These are phyloP conservation scores for Onychomys leucogaster DNA, from an alignment of 2,797 vertebrate genomes.

Conservation along the genomic window DNA sequence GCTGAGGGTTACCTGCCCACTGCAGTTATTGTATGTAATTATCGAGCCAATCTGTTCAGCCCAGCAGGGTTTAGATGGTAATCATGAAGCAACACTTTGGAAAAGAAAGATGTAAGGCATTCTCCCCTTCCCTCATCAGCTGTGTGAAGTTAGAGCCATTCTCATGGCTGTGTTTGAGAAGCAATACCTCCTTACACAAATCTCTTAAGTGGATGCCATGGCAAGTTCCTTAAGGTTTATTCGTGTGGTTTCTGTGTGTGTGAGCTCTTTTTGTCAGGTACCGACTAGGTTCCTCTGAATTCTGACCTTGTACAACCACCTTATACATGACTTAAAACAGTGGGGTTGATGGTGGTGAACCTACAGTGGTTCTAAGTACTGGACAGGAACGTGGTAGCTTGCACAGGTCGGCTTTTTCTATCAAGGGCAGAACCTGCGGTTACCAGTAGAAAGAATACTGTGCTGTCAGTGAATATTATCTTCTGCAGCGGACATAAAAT, in stretches of 20 bases:
- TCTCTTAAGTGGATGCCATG: constrained; percentile 5
- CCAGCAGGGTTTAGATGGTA: constrained; percentile 95
- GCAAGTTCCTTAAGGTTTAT: constrained; percentile 22
- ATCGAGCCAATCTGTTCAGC: constrained; percentile 99
- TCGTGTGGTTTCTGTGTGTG: constrained; percentile 28
- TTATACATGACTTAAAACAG: constrained; percentile 60
- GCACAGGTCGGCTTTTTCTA: not conserved
- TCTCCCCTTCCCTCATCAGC: constrained; percentile 85
- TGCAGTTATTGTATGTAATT: constrained; percentile 98
- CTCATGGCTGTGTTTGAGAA: constrained; percentile 76
- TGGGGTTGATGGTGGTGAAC: constrained; percentile 51
- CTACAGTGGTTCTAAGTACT: constrained; percentile 34
- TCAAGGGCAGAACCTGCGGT: constrained; percentile 57
- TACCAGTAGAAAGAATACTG: constrained; percentile 22
- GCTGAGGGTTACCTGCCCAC: constrained; percentile 96
- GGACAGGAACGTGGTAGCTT: constrained; percentile 14
- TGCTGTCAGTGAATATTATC: constrained; percentile 53
- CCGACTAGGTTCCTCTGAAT: not conserved
- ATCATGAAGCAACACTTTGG: constrained; percentile 96
- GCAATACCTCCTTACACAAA: constrained; percentile 52
- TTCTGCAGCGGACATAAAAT: constrained; percentile 41
- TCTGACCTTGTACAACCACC: not conserved
- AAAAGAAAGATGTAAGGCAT: constrained; percentile 89
- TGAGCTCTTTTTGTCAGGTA: constrained; percentile 34
- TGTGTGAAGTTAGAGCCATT: constrained; percentile 81